These are phyloP conservation scores for Cotesia chilonis DNA, from an alignment of 1,140 invertebrate genomes.

Conservation along the genomic window DNA sequence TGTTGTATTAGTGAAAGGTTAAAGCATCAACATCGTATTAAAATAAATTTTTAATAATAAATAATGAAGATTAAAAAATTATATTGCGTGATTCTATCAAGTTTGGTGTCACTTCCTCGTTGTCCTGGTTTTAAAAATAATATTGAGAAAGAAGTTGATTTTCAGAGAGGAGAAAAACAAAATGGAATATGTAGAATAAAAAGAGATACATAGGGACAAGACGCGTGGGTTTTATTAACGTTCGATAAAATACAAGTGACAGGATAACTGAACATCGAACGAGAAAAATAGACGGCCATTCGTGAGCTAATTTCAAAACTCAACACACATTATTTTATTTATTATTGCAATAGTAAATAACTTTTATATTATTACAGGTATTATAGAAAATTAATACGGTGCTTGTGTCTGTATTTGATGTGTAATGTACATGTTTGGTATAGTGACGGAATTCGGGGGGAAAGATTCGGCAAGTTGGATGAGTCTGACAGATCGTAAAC, in stretches of 20 bases:
- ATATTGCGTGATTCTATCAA: background rate
- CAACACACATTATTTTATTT: background rate
- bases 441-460: slow-evolving; percentile 20
- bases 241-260: slow-evolving; percentile 43
- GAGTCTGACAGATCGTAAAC: slow-evolving; percentile 32
- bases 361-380: background rate
- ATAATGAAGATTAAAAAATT: too few relatives aligned
- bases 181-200: slow-evolving; percentile 21
- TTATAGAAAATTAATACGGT: background rate
- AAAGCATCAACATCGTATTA: background rate
- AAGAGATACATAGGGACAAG: background rate
- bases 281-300: slow-evolving; percentile 36
- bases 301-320: slow-evolving; percentile 1
- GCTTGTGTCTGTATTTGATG: background rate
- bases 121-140: slow-evolving; percentile 43
- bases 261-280: slow-evolving; percentile 30
- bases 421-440: background rate
- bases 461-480: slow-evolving; percentile 17
- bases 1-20: slow-evolving; percentile 16
- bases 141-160: slow-evolving; percentile 30
- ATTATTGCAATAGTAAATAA: background rate
- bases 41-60: background rate
- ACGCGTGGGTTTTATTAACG: slow-evolving; percentile 45
- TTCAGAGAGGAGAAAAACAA: slow-evolving; percentile 6
- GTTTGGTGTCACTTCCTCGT: slow-evolving; percentile 13